Evolutionary conservation across 2,113 vertebrate species (phyloP), one percentile per base, ranked within the genome.

Genomic region (Aythya baeri): DNA sequence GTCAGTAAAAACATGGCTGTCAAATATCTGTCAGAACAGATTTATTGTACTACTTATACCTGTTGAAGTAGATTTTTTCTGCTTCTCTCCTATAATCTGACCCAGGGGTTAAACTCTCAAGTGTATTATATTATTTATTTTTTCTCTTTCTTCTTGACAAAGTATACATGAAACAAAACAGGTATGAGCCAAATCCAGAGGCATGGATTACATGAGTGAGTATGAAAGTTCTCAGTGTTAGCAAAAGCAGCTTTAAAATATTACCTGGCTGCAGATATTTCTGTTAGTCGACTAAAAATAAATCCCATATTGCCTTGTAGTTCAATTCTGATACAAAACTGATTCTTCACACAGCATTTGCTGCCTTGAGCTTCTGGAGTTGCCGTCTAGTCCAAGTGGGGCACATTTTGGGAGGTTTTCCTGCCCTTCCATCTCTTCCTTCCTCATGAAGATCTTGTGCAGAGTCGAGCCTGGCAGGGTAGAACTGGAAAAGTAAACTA

Each of bases 1-100:
- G 94, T 95, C 89, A 95, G 75, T 83, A 85, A 94, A 96, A 96
- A 91, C 86, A 79, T 54, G 68, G 68, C 79, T 97, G 96, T 97
- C 97, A 96, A 92, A 93, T 90, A 94, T 74, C 88, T 95, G 96
- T 97, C 96, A 96, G 87, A 91, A 86, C 79, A 95, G 94, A 97
- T 98, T 96, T 95, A 97, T 91, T 67, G 85, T 79, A 70, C 34
- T 89, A 85, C 80, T 96, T 91, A 96, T 95, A 93, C 58, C 61
- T 91, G 78, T 91, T 94, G 89, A 96, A 76, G 41, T 36, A 70
- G 32, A 32, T 74, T 95, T 82, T 88, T 86, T 50, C 63, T 85
- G 22, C n/a, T 88, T 57, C 32, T 86, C 49, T 74, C 16, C 83
- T 95, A 29, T 91, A 92, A 93, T 96, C 76, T 97, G 94, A 97